Percentiles rank a stretch among this genome's conserved stretches.
These are phyloP conservation scores for Spea multiplicata DNA, from an alignment of 2,113 vertebrate genomes.

Conservation along the genomic window DNA sequence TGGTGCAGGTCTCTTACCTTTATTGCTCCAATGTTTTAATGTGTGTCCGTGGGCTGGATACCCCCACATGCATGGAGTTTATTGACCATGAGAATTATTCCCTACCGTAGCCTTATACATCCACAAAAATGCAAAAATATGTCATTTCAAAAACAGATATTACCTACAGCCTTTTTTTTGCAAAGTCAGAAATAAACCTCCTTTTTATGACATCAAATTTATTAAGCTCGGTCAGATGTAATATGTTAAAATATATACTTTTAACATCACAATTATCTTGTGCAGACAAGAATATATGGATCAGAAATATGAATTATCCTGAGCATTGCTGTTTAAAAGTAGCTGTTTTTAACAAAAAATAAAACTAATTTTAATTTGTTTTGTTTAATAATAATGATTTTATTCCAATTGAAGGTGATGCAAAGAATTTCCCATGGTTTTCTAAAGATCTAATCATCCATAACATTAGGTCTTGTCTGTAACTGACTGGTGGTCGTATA, in stretches of 20 bases:
- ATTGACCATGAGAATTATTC: no score
- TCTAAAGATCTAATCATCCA: conserved; percentile 55
- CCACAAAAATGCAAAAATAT: no score
- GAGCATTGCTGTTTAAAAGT: conserved; percentile 6
- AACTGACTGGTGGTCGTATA: conserved; percentile 51
- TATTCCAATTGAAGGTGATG: conserved; percentile 16
- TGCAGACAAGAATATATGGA: conserved; percentile 18
- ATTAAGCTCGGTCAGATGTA: conserved; percentile 6
- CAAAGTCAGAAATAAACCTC: no score
- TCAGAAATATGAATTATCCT: conserved; percentile 22
- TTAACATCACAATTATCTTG: conserved; percentile 5
- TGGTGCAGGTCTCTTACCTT: no score
- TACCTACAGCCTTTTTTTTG: no score
- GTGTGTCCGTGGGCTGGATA: no score
- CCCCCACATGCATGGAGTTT: no score
- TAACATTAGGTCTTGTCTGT: conserved; percentile 55
- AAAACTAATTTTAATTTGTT: neutral
- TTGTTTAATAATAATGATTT: conserved; percentile 1
- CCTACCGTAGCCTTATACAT: no score
- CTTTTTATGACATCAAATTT: neutral
- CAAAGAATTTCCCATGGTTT: conserved; percentile 50
- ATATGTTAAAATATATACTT: conserved; percentile 7
- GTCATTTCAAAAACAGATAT: no score
- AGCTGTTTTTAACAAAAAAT: conserved; percentile 5
- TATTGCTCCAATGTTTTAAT: no score